These are phyloP conservation scores for Carpatolechia fugitivella DNA, from an alignment of 2,888 invertebrate species.

Conservation along the genomic window DNA sequence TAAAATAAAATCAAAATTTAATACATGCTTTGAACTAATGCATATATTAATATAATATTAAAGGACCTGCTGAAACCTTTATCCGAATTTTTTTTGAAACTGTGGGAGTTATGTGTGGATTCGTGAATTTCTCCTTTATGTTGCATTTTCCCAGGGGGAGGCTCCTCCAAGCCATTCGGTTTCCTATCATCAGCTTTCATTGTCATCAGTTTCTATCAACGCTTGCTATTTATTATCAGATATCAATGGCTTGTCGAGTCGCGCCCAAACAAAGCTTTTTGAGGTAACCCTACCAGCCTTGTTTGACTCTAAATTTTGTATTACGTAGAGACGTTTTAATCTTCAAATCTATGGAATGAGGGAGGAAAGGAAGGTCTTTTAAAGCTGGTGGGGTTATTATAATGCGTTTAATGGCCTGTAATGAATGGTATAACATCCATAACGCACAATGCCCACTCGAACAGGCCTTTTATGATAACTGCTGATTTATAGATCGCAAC, in stretches of 20 bases:
- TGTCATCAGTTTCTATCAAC: conserved; percentile 55
- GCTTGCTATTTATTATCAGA: conserved; percentile 69
- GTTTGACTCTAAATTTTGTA: conserved; percentile 45
- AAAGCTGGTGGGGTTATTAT: conserved; percentile 55
- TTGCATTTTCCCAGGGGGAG: background rate
- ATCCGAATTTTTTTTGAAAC: too few species aligned
- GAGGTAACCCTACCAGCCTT: conserved; percentile 58
- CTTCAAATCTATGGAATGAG: conserved; percentile 17
- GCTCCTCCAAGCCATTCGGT: background rate
- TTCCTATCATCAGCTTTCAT: conserved; percentile 20
- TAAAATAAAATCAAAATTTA: too few species aligned
- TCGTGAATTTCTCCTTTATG: background rate
- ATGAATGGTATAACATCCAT: conserved; percentile 79
- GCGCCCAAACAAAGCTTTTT: conserved; percentile 71
- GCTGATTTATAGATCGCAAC: conserved; percentile 71
- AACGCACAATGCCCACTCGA: conserved; percentile 76
- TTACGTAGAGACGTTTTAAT: conserved; percentile 34
- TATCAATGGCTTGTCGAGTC: conserved; percentile 74
- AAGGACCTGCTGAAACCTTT: too few species aligned
- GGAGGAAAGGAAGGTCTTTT: conserved; percentile 34
- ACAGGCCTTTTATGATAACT: conserved; percentile 72
- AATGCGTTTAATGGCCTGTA: conserved; percentile 78
- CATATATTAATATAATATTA: too few species aligned
- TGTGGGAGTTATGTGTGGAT: background rate
- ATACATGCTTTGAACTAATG: too few species aligned